Evolutionary conservation across 2,113 vertebrate genomes (phyloP).

Genomic region (Pygoscelis antarcticus): DNA sequence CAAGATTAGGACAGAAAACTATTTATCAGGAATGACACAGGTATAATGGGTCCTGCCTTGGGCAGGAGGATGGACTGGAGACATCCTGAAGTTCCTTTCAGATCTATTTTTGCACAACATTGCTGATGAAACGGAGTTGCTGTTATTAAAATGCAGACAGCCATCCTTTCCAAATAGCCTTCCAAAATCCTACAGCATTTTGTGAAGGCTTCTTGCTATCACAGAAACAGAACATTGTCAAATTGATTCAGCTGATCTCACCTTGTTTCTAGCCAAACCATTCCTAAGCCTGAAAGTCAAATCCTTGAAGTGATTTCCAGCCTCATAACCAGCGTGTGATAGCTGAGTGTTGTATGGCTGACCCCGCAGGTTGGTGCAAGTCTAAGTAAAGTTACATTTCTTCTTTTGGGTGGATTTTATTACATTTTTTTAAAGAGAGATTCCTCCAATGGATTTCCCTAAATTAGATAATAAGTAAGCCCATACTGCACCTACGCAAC

Average conservation of each 20-base stretch:
- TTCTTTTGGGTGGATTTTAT: not conserved
- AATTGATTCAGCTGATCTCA: not conserved
- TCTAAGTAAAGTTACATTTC: not conserved
- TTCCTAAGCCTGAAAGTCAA: not conserved
- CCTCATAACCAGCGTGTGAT: not conserved
- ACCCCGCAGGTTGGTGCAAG: not conserved
- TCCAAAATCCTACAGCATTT: not conserved
- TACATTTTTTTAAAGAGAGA: not conserved
- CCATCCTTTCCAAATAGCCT: not conserved
- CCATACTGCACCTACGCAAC: not conserved
- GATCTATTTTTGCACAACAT: not conserved
- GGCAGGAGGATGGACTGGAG: not conserved
- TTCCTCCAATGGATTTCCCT: not conserved
- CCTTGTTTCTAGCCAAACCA: not conserved
- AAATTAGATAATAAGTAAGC: not conserved
- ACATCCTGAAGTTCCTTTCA: not conserved
- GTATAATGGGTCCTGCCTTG: not conserved
- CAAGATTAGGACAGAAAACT: not conserved
- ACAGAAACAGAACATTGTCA: not conserved
- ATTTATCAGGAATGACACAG: not conserved
- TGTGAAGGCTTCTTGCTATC: not conserved
- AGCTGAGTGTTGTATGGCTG: not conserved
- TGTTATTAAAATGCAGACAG: not conserved
- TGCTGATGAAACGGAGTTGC: not conserved
- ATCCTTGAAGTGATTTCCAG: not conserved